Conservation (phyloP, 2,888 invertebrate genomes). For the Sphinx pinastri region DNA sequence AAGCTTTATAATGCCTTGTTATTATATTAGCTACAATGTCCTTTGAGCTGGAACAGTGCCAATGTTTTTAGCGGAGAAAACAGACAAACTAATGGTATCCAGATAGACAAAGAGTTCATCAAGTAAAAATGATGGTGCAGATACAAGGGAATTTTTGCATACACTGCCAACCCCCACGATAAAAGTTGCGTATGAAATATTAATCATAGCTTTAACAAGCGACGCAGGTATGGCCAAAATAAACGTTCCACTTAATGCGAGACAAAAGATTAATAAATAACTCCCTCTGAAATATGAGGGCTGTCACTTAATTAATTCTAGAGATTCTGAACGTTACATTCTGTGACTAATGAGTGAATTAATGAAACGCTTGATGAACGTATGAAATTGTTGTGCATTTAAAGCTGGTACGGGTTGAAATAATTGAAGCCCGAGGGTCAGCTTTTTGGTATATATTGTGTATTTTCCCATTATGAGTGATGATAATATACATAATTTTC, state of each 20-base stretch:
- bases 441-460: too few species aligned
- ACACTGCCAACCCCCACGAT: too few species aligned
- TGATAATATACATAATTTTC: too few species aligned
- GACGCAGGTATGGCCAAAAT: conserved; percentile 16
- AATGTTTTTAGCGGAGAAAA: too few species aligned
- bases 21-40: too few species aligned
- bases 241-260: conserved; percentile 23
- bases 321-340: conserved; percentile 22
- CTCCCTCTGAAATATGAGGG: conserved; percentile 28
- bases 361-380: conserved; percentile 38
- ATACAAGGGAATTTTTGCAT: too few species aligned
- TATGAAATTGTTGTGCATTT: conserved; percentile 18
- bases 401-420: not conserved
- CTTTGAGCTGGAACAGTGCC: too few species aligned
- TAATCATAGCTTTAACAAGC: not conserved
- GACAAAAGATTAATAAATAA: conserved; percentile 29
- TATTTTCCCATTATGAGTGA: too few species aligned
- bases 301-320: conserved; percentile 29
- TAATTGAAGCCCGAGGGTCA: not conserved
- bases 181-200: not conserved
- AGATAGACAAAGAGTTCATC: too few species aligned
- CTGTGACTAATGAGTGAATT: conserved; percentile 41
- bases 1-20: too few species aligned
- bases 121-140: too few species aligned
- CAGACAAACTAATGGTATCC: too few species aligned